Evolutionary conservation across 2,888 invertebrate genomes (phyloP).

Genomic region (Ditylenchus weischeri): DNA sequence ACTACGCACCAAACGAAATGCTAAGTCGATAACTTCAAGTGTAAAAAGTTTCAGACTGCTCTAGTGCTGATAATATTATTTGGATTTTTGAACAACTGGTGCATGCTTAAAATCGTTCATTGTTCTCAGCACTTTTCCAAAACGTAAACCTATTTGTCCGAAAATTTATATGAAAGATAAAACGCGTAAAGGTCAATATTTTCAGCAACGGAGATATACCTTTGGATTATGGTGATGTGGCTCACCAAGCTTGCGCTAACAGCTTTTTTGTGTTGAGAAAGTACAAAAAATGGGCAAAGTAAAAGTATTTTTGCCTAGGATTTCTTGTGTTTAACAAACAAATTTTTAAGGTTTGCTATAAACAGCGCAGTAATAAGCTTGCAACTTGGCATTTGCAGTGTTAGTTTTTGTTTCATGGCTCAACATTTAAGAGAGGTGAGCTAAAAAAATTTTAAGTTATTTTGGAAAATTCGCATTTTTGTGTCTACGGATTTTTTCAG

Average conservation of each 20-base stretch:
- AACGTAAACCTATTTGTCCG: too few species aligned
- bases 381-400: constrained; percentile 55
- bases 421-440: constrained; percentile 47
- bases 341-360: constrained; percentile 32
- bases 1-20: too few species aligned
- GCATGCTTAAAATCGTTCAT: too few species aligned
- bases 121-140: too few species aligned
- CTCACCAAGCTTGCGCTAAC: constrained; percentile 54
- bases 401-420: constrained; percentile 51
- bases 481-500: too few species aligned
- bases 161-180: too few species aligned
- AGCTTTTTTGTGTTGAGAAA: constrained; percentile 39
- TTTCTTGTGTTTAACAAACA: background rate
- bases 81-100: too few species aligned
- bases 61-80: too few species aligned
- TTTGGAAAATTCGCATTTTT: too few species aligned
- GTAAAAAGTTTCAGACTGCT: too few species aligned
- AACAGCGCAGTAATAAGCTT: constrained; percentile 46
- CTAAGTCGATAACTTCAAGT: too few species aligned
- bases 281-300: constrained; percentile 36
- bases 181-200: constrained; percentile 12
- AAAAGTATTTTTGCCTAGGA: background rate
- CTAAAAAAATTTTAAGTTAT: background rate
- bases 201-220: constrained; percentile 46
- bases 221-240: constrained; percentile 61